Evolutionary conservation across 2,888 invertebrate genomes (phyloP).

Genomic region (Yponomeuta cagnagella): DNA sequence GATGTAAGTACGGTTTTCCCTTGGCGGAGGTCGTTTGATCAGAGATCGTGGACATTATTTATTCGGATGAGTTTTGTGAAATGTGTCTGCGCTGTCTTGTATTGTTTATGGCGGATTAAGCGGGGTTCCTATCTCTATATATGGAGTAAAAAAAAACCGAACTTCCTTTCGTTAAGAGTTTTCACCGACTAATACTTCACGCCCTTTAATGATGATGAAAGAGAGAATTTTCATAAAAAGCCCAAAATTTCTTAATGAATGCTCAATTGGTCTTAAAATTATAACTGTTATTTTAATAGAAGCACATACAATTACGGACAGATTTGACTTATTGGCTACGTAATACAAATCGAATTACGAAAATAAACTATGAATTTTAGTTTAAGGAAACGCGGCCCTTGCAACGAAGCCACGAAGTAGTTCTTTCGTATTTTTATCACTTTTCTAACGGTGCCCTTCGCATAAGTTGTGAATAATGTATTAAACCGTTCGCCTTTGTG

Average conservation of each 20-base stretch:
- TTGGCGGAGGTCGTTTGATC: background rate
- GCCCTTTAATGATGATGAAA: no score
- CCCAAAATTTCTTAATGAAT: no score
- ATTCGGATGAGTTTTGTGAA: conserved; percentile 18
- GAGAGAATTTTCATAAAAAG: no score
- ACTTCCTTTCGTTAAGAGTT: no score
- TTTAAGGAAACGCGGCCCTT: no score
- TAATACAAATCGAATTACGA: no score
- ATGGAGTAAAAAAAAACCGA: background rate
- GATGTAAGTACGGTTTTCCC: background rate
- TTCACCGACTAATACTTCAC: no score
- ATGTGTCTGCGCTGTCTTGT: conserved; percentile 13
- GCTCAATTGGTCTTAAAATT: no score
- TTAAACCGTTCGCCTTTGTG: background rate
- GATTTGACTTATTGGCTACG: no score
- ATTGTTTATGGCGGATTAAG: conserved; percentile 19
- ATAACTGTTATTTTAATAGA: no score
- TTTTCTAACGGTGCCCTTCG: background rate
- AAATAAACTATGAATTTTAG: no score
- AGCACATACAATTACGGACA: no score
- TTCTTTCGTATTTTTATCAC: background rate
- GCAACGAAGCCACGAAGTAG: background rate
- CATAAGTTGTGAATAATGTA: conserved; percentile 15
- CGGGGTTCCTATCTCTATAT: background rate
- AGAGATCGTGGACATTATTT: conserved; percentile 14